These are phyloP conservation scores for Raillietiella orientalis DNA, from an alignment of 2,888 invertebrate genomes.

Conservation along the genomic window DNA sequence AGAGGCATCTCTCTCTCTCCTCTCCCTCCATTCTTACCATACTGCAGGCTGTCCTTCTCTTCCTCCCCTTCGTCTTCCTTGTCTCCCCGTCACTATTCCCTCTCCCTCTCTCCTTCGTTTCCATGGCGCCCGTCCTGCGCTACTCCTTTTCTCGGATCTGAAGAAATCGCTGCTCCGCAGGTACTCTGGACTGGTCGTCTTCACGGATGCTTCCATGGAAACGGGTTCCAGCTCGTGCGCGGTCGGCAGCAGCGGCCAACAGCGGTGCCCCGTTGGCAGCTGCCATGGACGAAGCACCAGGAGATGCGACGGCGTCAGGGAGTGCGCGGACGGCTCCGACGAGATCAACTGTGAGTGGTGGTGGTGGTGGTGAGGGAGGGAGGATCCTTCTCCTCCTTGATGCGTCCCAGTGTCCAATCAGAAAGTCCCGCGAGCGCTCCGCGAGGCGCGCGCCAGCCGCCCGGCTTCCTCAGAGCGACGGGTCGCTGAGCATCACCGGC, in stretches of 20 bases:
- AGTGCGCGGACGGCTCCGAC: slow-evolving; percentile 10
- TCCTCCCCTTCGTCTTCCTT: neutral
- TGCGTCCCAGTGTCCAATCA: neutral
- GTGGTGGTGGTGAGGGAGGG: neutral
- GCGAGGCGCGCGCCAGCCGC: slow-evolving; percentile 5
- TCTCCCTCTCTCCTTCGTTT: neutral
- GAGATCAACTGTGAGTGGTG: slow-evolving; percentile 9
- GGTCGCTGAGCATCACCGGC: too few relatives aligned
- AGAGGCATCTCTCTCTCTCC: neutral
- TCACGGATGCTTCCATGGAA: slow-evolving; percentile 13
- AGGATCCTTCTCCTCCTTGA: too few relatives aligned
- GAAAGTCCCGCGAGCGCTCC: slow-evolving; percentile 1
- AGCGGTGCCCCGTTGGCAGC: slow-evolving; percentile 10
- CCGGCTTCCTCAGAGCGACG: too few relatives aligned
- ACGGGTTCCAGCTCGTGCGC: slow-evolving; percentile 6
- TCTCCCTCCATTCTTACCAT: slow-evolving; percentile 1
- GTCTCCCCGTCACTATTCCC: neutral
- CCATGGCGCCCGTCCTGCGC: too few relatives aligned
- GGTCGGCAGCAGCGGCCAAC: slow-evolving; percentile 6
- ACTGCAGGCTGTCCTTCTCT: slow-evolving; percentile 5
- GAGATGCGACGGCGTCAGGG: slow-evolving; percentile 11
- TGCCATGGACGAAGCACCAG: slow-evolving; percentile 11
- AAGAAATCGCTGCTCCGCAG: too few relatives aligned
- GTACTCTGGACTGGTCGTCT: slow-evolving; percentile 13
- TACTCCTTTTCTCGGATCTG: too few relatives aligned